Evolutionary conservation across 1,140 invertebrate genomes (phyloP).

Genomic region (Probaryconus sp.): DNA sequence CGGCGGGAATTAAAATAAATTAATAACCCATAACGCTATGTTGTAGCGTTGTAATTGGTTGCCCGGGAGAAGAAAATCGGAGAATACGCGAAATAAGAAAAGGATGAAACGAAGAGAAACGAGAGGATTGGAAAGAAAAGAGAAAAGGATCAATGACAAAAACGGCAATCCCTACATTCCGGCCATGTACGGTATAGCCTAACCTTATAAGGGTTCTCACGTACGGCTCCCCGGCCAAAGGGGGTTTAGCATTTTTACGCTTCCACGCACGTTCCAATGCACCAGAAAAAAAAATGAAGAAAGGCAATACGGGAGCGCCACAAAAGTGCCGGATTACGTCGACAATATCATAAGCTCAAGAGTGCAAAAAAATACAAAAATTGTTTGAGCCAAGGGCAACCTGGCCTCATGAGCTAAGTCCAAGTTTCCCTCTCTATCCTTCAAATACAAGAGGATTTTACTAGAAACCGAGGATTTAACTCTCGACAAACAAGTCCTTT

Average conservation of each 20-base stretch:
- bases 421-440: too few species aligned
- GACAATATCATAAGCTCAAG: conserved; percentile 18
- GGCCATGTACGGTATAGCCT: conserved; percentile 69
- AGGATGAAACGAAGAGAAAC: conserved; percentile 39
- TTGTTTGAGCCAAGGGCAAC: too few species aligned
- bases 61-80: conserved; percentile 22
- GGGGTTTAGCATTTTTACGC: conserved; percentile 61
- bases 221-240: conserved; percentile 43
- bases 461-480: too few species aligned
- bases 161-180: conserved; percentile 76
- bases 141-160: conserved; percentile 72
- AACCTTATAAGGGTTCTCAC: conserved; percentile 73
- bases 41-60: conserved; percentile 36
- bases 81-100: conserved; percentile 27
- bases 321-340: conserved; percentile 38
- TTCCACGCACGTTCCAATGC: conserved; percentile 27
- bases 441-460: too few species aligned
- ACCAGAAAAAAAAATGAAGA: conserved; percentile 37
- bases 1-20: too few species aligned
- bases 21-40: too few species aligned
- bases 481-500: too few species aligned
- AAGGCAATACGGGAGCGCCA: conserved; percentile 25
- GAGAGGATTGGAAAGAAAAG: conserved; percentile 50
- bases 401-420: too few species aligned
- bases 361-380: conserved; percentile 17